These are phyloP conservation scores for Creontiades dilutus DNA, from an alignment of 2,888 invertebrate genomes.

Conservation along the genomic window DNA sequence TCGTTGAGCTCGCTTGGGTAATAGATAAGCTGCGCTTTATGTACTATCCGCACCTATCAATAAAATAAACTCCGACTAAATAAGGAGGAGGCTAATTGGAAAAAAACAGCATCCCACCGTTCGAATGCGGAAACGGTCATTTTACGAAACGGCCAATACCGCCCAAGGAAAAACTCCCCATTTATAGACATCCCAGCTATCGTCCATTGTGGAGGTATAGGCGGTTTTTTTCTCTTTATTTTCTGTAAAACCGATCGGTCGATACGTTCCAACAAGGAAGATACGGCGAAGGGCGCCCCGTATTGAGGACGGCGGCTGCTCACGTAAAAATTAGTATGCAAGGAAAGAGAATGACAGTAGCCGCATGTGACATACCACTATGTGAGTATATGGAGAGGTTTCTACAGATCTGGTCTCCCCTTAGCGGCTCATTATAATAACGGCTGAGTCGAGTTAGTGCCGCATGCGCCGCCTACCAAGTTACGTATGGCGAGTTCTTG, in stretches of 20 bases:
- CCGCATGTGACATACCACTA: slow-evolving; percentile 45
- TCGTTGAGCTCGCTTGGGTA: background rate
- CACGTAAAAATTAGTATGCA: slow-evolving; percentile 68
- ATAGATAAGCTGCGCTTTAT: background rate
- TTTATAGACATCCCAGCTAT: background rate
- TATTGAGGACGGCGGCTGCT: slow-evolving; percentile 60
- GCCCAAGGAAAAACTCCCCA: slow-evolving; percentile 30
- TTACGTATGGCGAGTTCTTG: slow-evolving; percentile 30
- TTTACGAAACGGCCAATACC: background rate
- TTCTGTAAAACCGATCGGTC: slow-evolving; percentile 7
- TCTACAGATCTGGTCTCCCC: slow-evolving; percentile 23
- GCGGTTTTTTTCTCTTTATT: slow-evolving; percentile 22
- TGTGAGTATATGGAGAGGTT: slow-evolving; percentile 33
- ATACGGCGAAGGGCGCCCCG: slow-evolving; percentile 40
- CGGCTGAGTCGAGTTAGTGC: background rate
- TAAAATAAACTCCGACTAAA: slow-evolving; percentile 33
- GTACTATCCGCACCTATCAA: slow-evolving; percentile 4
- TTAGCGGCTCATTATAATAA: slow-evolving; percentile 47
- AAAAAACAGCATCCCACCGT: background rate
- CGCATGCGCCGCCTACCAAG: slow-evolving; percentile 48
- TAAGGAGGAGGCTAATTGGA: slow-evolving; percentile 38
- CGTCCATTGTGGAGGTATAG: slow-evolving; percentile 27
- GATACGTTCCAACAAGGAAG: slow-evolving; percentile 44
- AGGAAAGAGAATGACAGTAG: slow-evolving; percentile 41
- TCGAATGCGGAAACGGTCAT: slow-evolving; percentile 32